A percentile compares a stretch with the other conserved stretches of the same genome.
These are phyloP conservation scores for Cavia aperea DNA, from an alignment of 2,113 vertebrate species.

Conservation along the genomic window DNA sequence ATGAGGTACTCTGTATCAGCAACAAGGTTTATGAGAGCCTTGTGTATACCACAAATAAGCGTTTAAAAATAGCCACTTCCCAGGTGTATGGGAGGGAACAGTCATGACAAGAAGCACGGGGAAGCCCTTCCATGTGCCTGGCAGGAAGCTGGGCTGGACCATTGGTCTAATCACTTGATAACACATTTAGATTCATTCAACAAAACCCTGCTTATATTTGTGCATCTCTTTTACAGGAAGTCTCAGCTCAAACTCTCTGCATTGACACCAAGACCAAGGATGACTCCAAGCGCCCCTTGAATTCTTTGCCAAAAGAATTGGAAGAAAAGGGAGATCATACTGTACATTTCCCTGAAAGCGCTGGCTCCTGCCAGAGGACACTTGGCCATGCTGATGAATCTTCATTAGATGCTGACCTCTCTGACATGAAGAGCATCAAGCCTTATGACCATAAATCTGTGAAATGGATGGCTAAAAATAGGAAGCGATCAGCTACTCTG, in stretches of 20 bases:
- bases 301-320: constrained; percentile 85
- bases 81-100: constrained; percentile 98
- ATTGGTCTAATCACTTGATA: constrained; percentile 88
- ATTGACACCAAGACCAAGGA: constrained; percentile 85
- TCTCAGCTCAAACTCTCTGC: constrained; percentile 86
- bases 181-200: constrained; percentile 94
- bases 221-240: constrained; percentile 94
- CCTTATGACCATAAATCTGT: constrained; percentile 95
- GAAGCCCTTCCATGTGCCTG: constrained; percentile 94
- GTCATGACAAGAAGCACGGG: constrained; percentile 92
- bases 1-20: constrained; percentile 92
- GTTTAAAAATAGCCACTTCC: constrained; percentile 93
- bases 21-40: constrained; percentile 99
- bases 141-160: constrained; percentile 99
- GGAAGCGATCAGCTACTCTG: constrained; percentile 95
- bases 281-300: constrained; percentile 90
- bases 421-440: constrained; percentile 78
- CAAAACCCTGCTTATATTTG: constrained; percentile 91
- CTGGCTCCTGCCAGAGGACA: constrained; percentile 95
- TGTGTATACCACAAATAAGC: constrained; percentile 86
- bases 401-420: constrained; percentile 86
- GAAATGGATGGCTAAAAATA: constrained; percentile 95
- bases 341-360: constrained; percentile 80
- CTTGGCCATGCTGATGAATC: constrained; percentile 91
- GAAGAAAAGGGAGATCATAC: constrained; percentile 89